Percentiles rank a stretch among this genome's conserved stretches.
Evolutionary conservation across 64 coral and sea anemone genomes (phyloP).

Genomic region (Exaiptasia diaphana): DNA sequence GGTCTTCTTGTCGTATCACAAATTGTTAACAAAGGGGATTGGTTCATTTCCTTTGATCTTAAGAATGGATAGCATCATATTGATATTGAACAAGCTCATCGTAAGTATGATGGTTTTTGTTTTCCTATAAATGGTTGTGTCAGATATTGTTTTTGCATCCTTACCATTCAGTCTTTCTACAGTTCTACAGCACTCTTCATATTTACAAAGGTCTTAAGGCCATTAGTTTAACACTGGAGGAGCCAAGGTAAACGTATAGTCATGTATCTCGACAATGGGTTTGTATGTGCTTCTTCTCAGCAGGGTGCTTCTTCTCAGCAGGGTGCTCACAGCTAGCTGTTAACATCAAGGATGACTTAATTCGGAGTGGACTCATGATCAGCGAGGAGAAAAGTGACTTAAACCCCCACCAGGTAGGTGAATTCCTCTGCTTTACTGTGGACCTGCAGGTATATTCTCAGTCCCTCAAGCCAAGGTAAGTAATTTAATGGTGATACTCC

Average conservation of each 20-base stretch:
- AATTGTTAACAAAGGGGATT: slow-evolving; percentile 14
- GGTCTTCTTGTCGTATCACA: slow-evolving; percentile 21
- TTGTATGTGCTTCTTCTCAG: neutral
- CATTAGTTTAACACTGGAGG: slow-evolving; percentile 38
- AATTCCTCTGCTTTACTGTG: neutral
- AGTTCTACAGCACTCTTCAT: slow-evolving; percentile 2
- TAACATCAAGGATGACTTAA: neutral
- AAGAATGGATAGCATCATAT: slow-evolving; percentile 66
- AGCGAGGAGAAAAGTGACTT: neutral
- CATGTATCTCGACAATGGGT: slow-evolving; percentile 11
- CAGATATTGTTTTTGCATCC: neutral
- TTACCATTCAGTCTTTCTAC: slow-evolving; percentile 11
- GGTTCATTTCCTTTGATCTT: slow-evolving; percentile 30
- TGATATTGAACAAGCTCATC: slow-evolving; percentile 40
- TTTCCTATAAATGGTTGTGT: neutral
- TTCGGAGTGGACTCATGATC: neutral
- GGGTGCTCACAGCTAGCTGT: neutral
- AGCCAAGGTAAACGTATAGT: slow-evolving; percentile 7
- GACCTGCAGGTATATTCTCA: neutral
- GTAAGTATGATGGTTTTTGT: slow-evolving; percentile 45
- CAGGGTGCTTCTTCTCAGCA: too few relatives aligned
- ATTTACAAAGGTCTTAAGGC: slow-evolving; percentile 51
- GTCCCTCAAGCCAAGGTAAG: neutral
- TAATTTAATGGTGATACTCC: neutral
- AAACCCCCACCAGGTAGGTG: slow-evolving; percentile 3